Percentiles rank a stretch among this genome's conserved stretches.
These are phyloP conservation scores for Allacma fusca DNA, from an alignment of 2,888 invertebrate genomes.

Conservation along the genomic window DNA sequence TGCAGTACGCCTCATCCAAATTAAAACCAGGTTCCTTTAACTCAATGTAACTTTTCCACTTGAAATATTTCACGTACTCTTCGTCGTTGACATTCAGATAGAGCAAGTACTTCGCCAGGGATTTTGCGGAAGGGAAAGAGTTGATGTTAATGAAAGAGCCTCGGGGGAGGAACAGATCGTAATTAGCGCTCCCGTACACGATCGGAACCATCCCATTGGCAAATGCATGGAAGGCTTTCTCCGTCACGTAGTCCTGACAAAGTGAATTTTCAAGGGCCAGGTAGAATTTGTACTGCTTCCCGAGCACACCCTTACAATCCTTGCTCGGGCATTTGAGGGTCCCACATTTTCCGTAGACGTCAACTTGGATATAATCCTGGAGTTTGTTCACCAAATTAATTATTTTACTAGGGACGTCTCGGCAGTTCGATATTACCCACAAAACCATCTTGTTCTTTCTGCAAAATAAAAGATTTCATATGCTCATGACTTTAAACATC, in stretches of 20 bases:
- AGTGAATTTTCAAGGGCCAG: background rate
- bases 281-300: constrained; percentile 18
- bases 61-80: constrained; percentile 9
- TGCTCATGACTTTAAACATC: no score
- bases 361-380: background rate
- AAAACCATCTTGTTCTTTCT: background rate
- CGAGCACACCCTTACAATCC: background rate
- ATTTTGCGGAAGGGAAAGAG: background rate
- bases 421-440: background rate
- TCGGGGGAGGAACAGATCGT: background rate
- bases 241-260: constrained; percentile 19
- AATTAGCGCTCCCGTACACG: constrained; percentile 8
- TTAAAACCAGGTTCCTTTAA: background rate
- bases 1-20: background rate
- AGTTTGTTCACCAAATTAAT: background rate
- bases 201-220: background rate
- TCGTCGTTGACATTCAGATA: background rate
- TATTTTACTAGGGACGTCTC: background rate
- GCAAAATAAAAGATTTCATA: no score
- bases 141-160: constrained; percentile 13
- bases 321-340: background rate
- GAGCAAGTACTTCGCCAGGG: background rate
- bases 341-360: constrained; percentile 13
- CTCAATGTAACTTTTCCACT: background rate
- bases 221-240: background rate